Percentiles rank a stretch among this genome's conserved stretches.
phyloP scores from a whole-genome alignment of 2,797 vertebrate genomes.

The Capromys pilorides region DNA sequence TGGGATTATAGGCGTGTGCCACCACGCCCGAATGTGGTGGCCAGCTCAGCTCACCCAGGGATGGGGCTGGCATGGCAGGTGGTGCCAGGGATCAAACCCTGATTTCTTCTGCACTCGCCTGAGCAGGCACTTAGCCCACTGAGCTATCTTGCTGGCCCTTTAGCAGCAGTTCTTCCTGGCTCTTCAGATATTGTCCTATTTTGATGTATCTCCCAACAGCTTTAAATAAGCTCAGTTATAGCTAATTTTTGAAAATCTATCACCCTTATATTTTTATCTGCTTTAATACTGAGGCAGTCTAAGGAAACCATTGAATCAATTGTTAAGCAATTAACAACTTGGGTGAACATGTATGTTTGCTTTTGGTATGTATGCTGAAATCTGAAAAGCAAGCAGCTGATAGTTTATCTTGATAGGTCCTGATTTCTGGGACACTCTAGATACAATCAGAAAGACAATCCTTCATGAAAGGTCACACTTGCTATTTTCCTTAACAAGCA shows the following conservation, averaged over 20 bases:
- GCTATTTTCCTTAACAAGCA: background rate
- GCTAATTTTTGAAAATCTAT: background rate
- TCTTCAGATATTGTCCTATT: conserved; percentile 18
- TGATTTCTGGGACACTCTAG: background rate
- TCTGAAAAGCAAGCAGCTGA: background rate
- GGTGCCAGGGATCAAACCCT: too few relatives aligned
- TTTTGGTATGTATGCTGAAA: background rate
- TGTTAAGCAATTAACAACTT: conserved; percentile 14
- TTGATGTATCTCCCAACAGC: conserved; percentile 43
- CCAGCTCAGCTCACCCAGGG: too few relatives aligned
- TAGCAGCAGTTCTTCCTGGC: background rate
- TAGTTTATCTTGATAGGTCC: background rate
- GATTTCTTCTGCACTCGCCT: too few relatives aligned
- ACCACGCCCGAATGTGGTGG: too few relatives aligned
- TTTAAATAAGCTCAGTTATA: conserved; percentile 59
- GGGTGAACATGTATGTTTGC: background rate
- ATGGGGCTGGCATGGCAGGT: too few relatives aligned
- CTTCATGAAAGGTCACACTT: background rate
- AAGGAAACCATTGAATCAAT: conserved; percentile 27
- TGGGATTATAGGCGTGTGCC: too few relatives aligned
- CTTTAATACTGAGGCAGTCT: conserved; percentile 27
- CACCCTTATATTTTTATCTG: background rate
- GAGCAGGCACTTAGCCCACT: too few relatives aligned
- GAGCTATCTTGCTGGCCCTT: too few relatives aligned
- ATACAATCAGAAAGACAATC: background rate